Base-by-base conservation (phyloP, 2,888 invertebrate species). In the Capitulum mitella region DNA sequence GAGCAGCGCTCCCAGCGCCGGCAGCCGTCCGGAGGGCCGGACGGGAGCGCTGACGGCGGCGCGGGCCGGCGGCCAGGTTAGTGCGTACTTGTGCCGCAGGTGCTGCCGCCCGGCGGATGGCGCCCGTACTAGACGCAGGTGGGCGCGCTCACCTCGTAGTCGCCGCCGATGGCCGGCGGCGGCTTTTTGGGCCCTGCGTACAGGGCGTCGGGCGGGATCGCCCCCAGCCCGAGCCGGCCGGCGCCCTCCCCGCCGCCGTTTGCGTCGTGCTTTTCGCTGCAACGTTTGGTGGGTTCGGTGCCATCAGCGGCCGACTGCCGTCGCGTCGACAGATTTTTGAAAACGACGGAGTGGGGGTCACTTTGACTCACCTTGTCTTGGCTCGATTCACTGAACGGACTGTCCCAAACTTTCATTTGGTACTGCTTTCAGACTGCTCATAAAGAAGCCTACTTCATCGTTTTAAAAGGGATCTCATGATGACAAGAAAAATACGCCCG, bases 231-330 rank as follows among this genome's bases (percentile, higher is more conserved):
- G 34, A 34, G 14, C 19, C 32, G 34, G 10, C 34, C 34, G 12
- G 32, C 14, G 3, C 10, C 78, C 70, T 77, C 77, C 78, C 78
- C 76, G 70, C 32, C 74, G 10, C 64, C 64, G 32, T 64, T 64
- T 8, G 34, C 19, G 14, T 64, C 32, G 12, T 10, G 2, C 34
- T 32, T 64, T 29, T 64, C 34, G 14, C 34, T 64, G 34, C 34
- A 64, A 64, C 64, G 19, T 29, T 29, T 34, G 2, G 22, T 34
- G 64, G n/a, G n/a, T n/a, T n/a, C n/a, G n/a, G n/a, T n/a, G n/a
- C n/a, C n/a, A n/a, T n/a, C n/a, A n/a, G n/a, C n/a, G n/a, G n/a
- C n/a, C n/a, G n/a, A n/a, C n/a, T n/a, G n/a, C n/a, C n/a, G n/a
- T n/a, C n/a, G n/a, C n/a, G n/a, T n/a, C n/a, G n/a, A n/a, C n/a